Conservation (phyloP, 2,888 invertebrate genomes). For the Andrena dorsata region DNA sequence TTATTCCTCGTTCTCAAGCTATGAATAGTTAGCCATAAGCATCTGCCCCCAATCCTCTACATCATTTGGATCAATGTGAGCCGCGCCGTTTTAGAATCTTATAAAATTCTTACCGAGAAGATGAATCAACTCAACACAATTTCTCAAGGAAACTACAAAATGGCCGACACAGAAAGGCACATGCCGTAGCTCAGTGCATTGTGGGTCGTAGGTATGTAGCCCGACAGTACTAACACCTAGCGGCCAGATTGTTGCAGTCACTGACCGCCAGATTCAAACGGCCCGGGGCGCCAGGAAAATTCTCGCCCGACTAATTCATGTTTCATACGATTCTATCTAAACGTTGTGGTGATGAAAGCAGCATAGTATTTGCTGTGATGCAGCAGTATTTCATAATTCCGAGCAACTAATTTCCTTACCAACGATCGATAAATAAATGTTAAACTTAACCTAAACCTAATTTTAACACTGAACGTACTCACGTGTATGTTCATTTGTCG, state of each 20-base stretch:
- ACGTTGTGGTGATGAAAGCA: not conserved
- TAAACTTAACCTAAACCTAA: constrained; percentile 12
- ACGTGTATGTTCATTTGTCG: not conserved
- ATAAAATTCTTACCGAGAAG: constrained; percentile 86
- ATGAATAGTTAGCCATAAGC: constrained; percentile 65
- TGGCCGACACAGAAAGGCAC: constrained; percentile 89
- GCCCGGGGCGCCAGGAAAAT: not conserved
- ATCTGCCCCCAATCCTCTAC: constrained; percentile 67
- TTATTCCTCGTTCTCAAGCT: constrained; percentile 64
- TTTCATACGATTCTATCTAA: too few species aligned
- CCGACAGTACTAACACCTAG: constrained; percentile 54
- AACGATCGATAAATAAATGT: not conserved
- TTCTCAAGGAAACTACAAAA: constrained; percentile 89
- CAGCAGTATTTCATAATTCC: too few species aligned
- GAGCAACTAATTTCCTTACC: not conserved
- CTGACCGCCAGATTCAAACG: constrained; percentile 59
- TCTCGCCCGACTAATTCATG: not conserved
- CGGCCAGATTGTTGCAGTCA: constrained; percentile 27
- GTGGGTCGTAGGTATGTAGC: constrained; percentile 81
- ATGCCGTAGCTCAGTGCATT: constrained; percentile 88
- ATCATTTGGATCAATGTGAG: constrained; percentile 70
- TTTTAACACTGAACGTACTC: constrained; percentile 1
- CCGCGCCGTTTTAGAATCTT: constrained; percentile 72
- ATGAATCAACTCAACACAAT: constrained; percentile 88
- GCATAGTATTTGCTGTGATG: not conserved